Evolutionary conservation across 1,140 invertebrate genomes (phyloP), one percentile per base, ranked within the genome.

Genomic region (Lordiphosa mommai): DNA sequence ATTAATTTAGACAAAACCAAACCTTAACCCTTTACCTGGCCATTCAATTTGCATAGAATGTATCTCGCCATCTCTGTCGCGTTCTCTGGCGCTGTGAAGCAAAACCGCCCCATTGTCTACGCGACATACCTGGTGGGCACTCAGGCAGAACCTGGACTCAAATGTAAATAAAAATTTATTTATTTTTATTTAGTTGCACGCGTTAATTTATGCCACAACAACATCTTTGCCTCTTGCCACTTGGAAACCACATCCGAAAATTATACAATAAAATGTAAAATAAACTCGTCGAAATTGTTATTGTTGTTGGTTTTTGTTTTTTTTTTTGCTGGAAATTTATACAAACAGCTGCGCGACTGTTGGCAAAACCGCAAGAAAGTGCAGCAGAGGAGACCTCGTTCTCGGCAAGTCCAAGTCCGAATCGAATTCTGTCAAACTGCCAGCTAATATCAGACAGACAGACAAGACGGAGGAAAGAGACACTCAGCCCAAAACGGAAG

Each of bases 241-340:
- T 49, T 23, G 36, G 40, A 56, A 84, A 82, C 76, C 76, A 82
- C 76, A 82, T 82, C 76, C 76, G 76, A 82, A 84, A 84, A 82
- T 82, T 82, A 82, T 82, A 82, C 76, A 82, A 84, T 82, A 82
- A 82, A 82, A 82, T 82, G 76, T 80, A 74, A 82, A 80, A 67
- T 80, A 66, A 82, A 43, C 76, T 67, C 60, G 61, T 37, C 8
- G 50, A 61, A 55, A 61, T 67, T 60, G 70, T 56, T 61, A 61
- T 61, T 66, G 72, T 33, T 17, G n/a, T n/a, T n/a, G n/a, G n/a
- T n/a, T n/a, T n/a, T n/a, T n/a, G n/a, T n/a, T n/a, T n/a, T n/a
- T n/a, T n/a, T n/a, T n/a, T n/a, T 60, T 61, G 49, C 52, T 79
- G 69, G 59, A 40, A 64, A 80, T 73, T 80, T 82, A 76, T 76